Percentiles rank a stretch among this genome's conserved stretches.
Evolutionary conservation across 2,888 invertebrate genomes (phyloP).

Genomic region (Belgica antarctica): DNA sequence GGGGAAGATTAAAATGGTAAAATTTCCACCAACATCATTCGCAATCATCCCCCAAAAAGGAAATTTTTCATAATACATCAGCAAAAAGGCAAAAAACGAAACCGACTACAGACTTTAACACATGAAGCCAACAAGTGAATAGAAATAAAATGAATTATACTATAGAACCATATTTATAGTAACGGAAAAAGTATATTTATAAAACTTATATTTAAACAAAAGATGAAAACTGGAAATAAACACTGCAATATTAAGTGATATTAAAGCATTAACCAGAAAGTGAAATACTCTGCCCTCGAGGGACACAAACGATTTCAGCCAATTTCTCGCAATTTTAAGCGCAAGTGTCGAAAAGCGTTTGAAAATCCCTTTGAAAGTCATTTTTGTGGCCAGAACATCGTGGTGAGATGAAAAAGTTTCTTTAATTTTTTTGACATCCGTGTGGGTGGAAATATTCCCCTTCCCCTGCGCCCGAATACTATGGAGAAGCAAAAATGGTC

Average conservation of each 20-base stretch:
- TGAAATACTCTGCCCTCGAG: neutral
- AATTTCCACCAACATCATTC: no score
- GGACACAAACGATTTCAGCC: no score
- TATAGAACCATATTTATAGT: constrained; percentile 30
- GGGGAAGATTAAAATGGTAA: no score
- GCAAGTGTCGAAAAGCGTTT: neutral
- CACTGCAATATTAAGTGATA: constrained; percentile 43
- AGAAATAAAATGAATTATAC: constrained; percentile 19
- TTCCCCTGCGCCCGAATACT: constrained; percentile 1
- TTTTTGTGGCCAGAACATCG: neutral
- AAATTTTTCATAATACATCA: no score
- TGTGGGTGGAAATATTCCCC: neutral
- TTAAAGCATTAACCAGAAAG: constrained; percentile 2
- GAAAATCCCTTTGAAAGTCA: neutral
- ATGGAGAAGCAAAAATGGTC: constrained; percentile 18
- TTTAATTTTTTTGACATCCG: neutral
- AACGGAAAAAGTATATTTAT: constrained; percentile 27
- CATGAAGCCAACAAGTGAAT: constrained; percentile 3
- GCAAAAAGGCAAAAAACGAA: no score
- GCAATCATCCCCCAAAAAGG: no score
- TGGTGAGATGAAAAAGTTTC: neutral
- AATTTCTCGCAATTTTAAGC: no score
- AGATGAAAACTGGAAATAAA: constrained; percentile 30
- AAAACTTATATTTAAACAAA: constrained; percentile 34
- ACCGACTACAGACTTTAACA: neutral